phyloP scores from a whole-genome alignment of 92 coral and sea anemone species.

The Anthopleura xanthogrammica region DNA sequence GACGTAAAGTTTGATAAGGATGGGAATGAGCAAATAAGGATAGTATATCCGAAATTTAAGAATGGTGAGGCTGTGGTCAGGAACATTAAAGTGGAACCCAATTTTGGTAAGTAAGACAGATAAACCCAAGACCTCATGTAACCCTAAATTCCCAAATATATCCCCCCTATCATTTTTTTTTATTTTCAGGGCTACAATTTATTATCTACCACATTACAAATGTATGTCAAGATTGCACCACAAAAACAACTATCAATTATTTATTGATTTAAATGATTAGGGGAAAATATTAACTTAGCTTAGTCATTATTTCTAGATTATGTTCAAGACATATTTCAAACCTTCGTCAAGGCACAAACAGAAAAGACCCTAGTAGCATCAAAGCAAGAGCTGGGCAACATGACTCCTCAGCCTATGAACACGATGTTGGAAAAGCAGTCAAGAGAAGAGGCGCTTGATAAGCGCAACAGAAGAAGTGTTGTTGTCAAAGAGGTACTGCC shows the following conservation, averaged over 20 bases:
- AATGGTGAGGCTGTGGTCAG: not conserved
- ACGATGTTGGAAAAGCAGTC: constrained; percentile 3
- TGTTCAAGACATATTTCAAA: not conserved
- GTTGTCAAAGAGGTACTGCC: constrained; percentile 54
- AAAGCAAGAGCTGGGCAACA: not conserved
- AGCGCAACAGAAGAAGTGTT: constrained; percentile 13
- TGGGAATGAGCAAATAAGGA: not conserved
- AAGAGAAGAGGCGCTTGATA: not conserved
- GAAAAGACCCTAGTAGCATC: not conserved
- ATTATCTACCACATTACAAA: too few species aligned
- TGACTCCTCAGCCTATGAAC: constrained; percentile 4
- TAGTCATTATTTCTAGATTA: not conserved
- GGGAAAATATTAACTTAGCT: too few species aligned
- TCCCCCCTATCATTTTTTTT: too few species aligned
- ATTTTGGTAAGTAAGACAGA: too few species aligned
- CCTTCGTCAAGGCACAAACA: not conserved
- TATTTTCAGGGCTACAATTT: too few species aligned
- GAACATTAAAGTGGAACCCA: too few species aligned
- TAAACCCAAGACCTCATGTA: too few species aligned
- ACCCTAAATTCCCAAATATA: too few species aligned
- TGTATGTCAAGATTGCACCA: too few species aligned
- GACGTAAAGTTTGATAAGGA: not conserved
- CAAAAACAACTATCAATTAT: too few species aligned
- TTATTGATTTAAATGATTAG: too few species aligned
- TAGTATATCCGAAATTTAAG: constrained; percentile 1